Base-by-base conservation (phyloP, 92 coral and sea anemone genomes). In the Zoanthus sociatus region DNA sequence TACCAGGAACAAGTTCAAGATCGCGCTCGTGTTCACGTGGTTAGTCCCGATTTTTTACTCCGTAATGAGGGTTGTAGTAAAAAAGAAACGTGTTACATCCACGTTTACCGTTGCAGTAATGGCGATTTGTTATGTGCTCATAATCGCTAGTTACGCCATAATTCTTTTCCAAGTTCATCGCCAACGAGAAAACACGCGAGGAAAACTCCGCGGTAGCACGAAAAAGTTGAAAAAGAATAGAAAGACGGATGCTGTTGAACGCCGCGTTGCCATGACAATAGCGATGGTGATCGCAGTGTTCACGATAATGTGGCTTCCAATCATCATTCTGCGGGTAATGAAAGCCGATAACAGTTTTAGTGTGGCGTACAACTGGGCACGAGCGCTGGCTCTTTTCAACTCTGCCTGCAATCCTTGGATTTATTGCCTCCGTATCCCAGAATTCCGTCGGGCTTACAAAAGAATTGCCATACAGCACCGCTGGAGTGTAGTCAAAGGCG, bases 351-450 rank as follows among this genome's bases (percentile, higher is more conserved):
- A 78, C 14, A 89, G 92, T 63, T 86, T 87, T 21, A 95, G 96
- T 14, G 83, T 89, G 16, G 94, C 92, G 0, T 94, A 94, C 81
- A 94, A 93, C 89, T 94, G 98, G 98, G 98, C 95, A 42, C 90
- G 98, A 3, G 92, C 98, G 0, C 78, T 94, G 3, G 94, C 95
- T 42, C 84, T 94, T 51, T 90, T 93, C 78, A 93, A 93, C 79
- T 93, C 95, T 12, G 95, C 98, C 3, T 77, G 92, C 83, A 94
- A 94, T 45, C 98, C 96, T 2, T 94, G 94, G 95, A 91, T 94
- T 68, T 94, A 94, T 60, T 94, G 98, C 50, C 89, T 73, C 53
- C 90, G 98, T 8, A 93, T 91, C 83, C 88, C 87, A 30, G 95
- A 93, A 60, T 94, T 93, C 90, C 95, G 95, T 84, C 81, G 83